A percentile compares a stretch with the other conserved stretches of the same genome.
Evolutionary conservation across 1,140 invertebrate genomes (phyloP).

Genomic region (Drusus annulatus): DNA sequence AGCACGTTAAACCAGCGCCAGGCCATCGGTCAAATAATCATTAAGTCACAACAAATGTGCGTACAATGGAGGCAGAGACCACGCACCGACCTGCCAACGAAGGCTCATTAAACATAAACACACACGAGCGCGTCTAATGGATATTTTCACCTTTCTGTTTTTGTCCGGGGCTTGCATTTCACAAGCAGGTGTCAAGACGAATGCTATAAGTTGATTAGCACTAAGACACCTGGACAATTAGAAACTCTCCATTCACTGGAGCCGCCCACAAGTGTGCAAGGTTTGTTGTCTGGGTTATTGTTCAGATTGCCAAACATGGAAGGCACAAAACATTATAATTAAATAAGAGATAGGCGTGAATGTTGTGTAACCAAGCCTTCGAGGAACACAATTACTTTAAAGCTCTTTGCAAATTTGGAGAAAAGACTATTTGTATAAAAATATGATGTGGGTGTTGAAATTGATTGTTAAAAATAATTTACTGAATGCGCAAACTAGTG

Average conservation of each 20-base stretch:
- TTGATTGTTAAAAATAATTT: not conserved
- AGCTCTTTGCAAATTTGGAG: not conserved
- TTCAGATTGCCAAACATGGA: not conserved
- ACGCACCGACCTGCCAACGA: not conserved
- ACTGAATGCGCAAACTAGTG: not conserved
- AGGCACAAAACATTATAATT: not conserved
- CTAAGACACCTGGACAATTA: conserved; percentile 12
- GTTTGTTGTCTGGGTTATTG: not conserved
- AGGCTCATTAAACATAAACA: not conserved
- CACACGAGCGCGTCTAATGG: not conserved
- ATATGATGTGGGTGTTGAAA: not conserved
- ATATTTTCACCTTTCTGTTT: conserved; percentile 1
- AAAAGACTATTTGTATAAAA: not conserved
- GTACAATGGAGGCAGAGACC: not conserved
- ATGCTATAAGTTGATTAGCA: conserved; percentile 19
- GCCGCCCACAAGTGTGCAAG: not conserved
- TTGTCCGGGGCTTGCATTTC: not conserved
- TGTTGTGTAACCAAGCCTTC: not conserved
- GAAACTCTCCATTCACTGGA: conserved; percentile 5
- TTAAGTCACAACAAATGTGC: conserved; percentile 24
- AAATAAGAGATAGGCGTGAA: not conserved
- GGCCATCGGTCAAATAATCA: conserved; percentile 13
- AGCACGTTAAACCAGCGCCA: not conserved
- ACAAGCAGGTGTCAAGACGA: conserved; percentile 6
- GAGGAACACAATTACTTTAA: not conserved